Base-by-base conservation (phyloP, 2,113 vertebrate genomes). In the Prunella fulvescens region DNA sequence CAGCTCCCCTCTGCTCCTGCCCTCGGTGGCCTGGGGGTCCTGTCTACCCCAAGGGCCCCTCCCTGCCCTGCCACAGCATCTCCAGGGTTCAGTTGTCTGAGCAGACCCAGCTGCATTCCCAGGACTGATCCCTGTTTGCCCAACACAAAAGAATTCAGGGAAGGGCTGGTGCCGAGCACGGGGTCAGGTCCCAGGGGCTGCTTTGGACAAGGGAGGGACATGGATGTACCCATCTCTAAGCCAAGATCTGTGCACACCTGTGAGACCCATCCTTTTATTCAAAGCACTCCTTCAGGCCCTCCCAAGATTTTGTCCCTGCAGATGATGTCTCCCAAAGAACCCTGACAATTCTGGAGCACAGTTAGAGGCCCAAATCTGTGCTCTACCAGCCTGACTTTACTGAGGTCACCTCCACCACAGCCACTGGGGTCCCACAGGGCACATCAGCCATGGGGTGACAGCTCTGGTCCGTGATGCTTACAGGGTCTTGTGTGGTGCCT, bases 401-500 rank as follows among this genome's bases (percentile, higher is more conserved):
- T 77, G 80, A 24, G 29, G 22, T 44, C 40, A 48, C 40, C 61
- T 54, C 50, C n/a, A 12, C 4, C 54, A 10, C 23, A 70, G 64
- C 31, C 53, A 14, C 17, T 2, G n/a, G 45, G 31, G n/a, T 35
- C 53, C 47, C 78, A 54, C 60, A 19, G 79, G 37, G 54, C 37
- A 47, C 67, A 19, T 10, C 6, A 67, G 53, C 47, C 69, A 5
- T 0, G 1, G n/a, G 29, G n/a, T 53, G 58, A 56, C 45, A 10
- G 7, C 40, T 77, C 57, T 18, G 37, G 3, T 25, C 70, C 17
- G 3, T 35, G 45, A 12, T n/a, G 58, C 40, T 37, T 65, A 5
- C 0, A 1, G 90, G 17, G 18, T n/a, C 70, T 72, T 7, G 3
- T 8, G 9, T 61, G 45, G 6, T 19, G 48, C 16, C 74, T 50